A percentile compares a stretch with the other conserved stretches of the same genome.
Evolutionary conservation across 2,888 invertebrate species (phyloP).

Genomic region (Platycnemis pennipes): DNA sequence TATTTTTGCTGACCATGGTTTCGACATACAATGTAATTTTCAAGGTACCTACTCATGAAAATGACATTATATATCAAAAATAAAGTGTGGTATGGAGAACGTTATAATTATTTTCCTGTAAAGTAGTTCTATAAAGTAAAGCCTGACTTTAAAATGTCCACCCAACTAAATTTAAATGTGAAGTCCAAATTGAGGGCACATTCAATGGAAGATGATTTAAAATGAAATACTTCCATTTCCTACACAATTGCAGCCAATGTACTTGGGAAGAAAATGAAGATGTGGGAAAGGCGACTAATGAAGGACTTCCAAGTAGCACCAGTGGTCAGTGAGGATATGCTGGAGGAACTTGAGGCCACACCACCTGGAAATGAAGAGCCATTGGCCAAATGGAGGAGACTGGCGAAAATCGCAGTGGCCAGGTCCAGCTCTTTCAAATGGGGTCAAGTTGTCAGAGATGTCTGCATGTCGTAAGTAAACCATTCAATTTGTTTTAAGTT

Average conservation of each 20-base stretch:
- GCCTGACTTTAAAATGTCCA: too few relatives aligned
- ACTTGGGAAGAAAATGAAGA: conserved; percentile 87
- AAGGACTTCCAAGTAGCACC: conserved; percentile 93
- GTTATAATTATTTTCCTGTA: too few relatives aligned
- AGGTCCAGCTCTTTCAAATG: conserved; percentile 87
- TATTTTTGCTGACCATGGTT: too few relatives aligned
- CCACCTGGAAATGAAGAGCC: conserved; percentile 83
- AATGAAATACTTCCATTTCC: background rate
- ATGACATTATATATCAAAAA: too few relatives aligned
- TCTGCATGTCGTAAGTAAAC: conserved; percentile 67
- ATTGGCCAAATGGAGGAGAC: conserved; percentile 85
- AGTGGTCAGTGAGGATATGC: conserved; percentile 83
- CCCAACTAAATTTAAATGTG: too few relatives aligned
- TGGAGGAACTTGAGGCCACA: conserved; percentile 76
- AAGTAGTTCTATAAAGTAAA: too few relatives aligned
- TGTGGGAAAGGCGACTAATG: conserved; percentile 94
- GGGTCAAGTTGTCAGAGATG: conserved; percentile 84
- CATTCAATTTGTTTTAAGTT: background rate
- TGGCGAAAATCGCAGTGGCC: conserved; percentile 87
- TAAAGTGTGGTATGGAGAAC: too few relatives aligned
- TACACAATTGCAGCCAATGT: conserved; percentile 80
- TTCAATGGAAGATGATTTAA: too few relatives aligned
- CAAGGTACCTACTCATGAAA: too few relatives aligned
- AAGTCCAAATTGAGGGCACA: too few relatives aligned
- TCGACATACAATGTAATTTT: too few relatives aligned